Conservation (phyloP, 2,113 vertebrate genomes). For the Prunella himalayana region DNA sequence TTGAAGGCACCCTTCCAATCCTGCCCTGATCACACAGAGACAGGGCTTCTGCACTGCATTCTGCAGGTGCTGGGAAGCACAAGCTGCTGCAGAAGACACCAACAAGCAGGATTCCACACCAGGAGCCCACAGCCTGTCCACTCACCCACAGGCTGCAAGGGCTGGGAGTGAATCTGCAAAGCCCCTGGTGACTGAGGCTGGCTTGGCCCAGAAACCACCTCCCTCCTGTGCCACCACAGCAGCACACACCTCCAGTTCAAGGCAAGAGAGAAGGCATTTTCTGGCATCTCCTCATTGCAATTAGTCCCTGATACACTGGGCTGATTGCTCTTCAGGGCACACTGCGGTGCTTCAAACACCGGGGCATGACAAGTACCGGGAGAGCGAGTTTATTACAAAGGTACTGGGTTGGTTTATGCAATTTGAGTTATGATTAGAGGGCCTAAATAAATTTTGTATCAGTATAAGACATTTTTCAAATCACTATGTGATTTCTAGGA, state of each 20-base stretch:
- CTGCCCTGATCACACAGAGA: not conserved
- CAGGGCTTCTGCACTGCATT: not conserved
- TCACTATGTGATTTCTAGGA: not conserved
- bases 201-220: not conserved
- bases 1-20: rapidly evolving
- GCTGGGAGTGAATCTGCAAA: not conserved
- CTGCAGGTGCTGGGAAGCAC: not conserved
- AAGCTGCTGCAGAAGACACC: not conserved
- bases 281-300: not conserved
- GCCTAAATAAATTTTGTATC: slow-evolving; percentile 16
- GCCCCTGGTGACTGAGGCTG: not conserved
- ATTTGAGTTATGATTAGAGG: slow-evolving; percentile 24
- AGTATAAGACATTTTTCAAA: slow-evolving; percentile 29
- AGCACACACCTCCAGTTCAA: not conserved
- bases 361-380: not conserved
- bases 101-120: not conserved
- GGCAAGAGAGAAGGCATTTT: not conserved
- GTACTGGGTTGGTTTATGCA: slow-evolving; percentile 34
- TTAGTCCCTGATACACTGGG: not conserved
- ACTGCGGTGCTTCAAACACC: not conserved
- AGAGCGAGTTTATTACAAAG: not conserved
- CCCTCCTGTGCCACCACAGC: not conserved
- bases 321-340: slow-evolving; percentile 32
- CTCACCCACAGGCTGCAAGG: not conserved
- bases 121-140: not conserved